Evolutionary conservation across 2,888 invertebrate genomes (phyloP).

Genomic region (Scaptomyza parva): DNA sequence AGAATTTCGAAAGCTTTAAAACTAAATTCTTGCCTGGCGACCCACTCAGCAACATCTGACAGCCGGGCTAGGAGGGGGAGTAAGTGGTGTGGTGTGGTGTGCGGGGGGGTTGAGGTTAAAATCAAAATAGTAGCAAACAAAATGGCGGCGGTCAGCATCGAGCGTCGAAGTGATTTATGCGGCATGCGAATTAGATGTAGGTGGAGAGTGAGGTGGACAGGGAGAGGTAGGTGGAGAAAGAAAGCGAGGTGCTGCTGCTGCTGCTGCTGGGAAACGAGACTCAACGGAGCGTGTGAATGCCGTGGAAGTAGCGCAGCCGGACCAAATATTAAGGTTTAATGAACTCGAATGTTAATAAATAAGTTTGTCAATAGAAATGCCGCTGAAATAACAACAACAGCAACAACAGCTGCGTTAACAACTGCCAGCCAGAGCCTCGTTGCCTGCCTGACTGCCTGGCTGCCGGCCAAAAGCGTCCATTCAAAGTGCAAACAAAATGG

Average conservation of each 20-base stretch:
- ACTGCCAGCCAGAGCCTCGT: slow-evolving; percentile 32
- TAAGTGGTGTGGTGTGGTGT: slow-evolving; percentile 1
- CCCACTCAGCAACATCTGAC: not conserved
- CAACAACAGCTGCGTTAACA: slow-evolving; percentile 36
- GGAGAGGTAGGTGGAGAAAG: not conserved
- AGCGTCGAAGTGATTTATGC: slow-evolving; percentile 67
- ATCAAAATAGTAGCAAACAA: slow-evolving; percentile 47
- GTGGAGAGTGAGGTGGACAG: not conserved
- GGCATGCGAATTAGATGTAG: not conserved
- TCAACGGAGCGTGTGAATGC: slow-evolving; percentile 61
- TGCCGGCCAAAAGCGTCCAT: slow-evolving; percentile 17
- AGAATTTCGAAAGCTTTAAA: slow-evolving; percentile 62
- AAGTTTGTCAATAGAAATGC: slow-evolving; percentile 71
- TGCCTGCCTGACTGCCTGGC: slow-evolving; percentile 34
- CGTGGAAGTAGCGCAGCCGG: slow-evolving; percentile 31
- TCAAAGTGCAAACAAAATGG: slow-evolving; percentile 50
- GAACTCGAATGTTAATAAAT: slow-evolving; percentile 79
- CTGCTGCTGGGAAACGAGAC: not conserved
- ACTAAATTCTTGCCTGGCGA: slow-evolving; percentile 48
- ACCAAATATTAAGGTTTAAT: slow-evolving; percentile 71
- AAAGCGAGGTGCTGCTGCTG: no score
- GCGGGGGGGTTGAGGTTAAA: no score
- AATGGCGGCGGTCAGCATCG: slow-evolving; percentile 50
- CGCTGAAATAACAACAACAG: slow-evolving; percentile 19
- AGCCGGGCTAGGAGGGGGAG: not conserved